These are phyloP conservation scores for Brotula barbata DNA, from an alignment of 2,797 vertebrate genomes.

Conservation along the genomic window DNA sequence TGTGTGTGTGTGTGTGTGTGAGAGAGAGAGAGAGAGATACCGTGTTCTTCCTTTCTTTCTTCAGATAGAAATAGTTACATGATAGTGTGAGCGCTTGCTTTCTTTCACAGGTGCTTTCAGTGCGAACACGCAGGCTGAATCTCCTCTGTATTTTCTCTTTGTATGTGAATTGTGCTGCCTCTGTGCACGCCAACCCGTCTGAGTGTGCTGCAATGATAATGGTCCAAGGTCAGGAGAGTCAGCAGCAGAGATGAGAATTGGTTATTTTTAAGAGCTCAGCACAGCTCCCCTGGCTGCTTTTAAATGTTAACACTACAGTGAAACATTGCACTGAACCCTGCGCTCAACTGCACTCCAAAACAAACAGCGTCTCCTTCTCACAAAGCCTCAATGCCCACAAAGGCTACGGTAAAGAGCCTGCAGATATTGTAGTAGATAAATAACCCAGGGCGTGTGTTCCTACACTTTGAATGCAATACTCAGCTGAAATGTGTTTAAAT, in stretches of 20 bases:
- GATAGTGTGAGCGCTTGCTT: conserved; percentile 39
- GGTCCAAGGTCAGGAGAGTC: conserved; percentile 73
- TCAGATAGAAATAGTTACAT: conserved; percentile 27
- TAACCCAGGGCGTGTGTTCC: conserved; percentile 18
- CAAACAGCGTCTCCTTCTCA: conserved; percentile 50
- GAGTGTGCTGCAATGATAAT: conserved; percentile 67
- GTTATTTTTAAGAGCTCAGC: conserved; percentile 69
- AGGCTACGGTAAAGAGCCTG: conserved; percentile 32
- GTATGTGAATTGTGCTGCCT: conserved; percentile 43
- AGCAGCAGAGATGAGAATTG: conserved; percentile 66
- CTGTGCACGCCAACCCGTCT: conserved; percentile 52
- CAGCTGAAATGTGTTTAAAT: conserved; percentile 5
- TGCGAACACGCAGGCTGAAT: conserved; percentile 18
- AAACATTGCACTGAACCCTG: conserved; percentile 60
- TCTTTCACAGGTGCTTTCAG: conserved; percentile 15
- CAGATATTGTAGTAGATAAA: conserved; percentile 37
- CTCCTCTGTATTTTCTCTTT: conserved; percentile 37
- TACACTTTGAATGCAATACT: conserved; percentile 13
- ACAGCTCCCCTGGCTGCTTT: conserved; percentile 67
- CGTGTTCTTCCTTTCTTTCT: conserved; percentile 61
- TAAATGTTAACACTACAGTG: conserved; percentile 70
- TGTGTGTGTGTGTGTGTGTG: conserved; percentile 4
- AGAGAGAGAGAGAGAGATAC: conserved; percentile 24
- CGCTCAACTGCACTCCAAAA: conserved; percentile 58
- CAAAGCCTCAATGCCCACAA: conserved; percentile 33